These are phyloP conservation scores for Lerema accius DNA, from an alignment of 1,140 invertebrate genomes.

Conservation along the genomic window DNA sequence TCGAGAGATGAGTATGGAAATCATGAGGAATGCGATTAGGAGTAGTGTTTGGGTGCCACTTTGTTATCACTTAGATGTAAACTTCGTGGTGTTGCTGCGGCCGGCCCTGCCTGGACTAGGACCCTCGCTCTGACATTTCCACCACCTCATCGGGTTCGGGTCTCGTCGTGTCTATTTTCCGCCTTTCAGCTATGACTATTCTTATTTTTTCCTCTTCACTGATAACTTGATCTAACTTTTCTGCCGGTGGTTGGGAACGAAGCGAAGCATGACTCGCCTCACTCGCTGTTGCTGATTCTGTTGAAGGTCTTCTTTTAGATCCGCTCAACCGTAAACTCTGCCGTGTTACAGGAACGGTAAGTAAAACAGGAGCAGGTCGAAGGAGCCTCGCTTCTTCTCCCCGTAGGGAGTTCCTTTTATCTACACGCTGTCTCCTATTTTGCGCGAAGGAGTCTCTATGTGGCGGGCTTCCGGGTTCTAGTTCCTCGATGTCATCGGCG, in stretches of 20 bases:
- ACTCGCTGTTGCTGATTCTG: conserved; percentile 59
- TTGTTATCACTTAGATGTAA: conserved; percentile 65
- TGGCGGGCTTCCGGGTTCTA: conserved; percentile 69
- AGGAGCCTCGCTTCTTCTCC: conserved; percentile 71
- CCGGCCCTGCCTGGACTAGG: conserved; percentile 80
- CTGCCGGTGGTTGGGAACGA: conserved; percentile 49
- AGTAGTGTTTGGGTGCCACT: conserved; percentile 38
- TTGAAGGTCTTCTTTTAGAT: conserved; percentile 59
- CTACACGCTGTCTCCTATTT: conserved; percentile 66
- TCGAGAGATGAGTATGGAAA: conserved; percentile 43
- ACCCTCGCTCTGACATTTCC: conserved; percentile 72
- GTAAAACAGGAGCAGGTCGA: conserved; percentile 60
- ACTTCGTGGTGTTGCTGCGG: conserved; percentile 79
- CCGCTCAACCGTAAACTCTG: conserved; percentile 55
- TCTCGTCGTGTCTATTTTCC: conserved; percentile 71
- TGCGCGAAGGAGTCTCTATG: conserved; percentile 66
- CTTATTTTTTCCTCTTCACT: conserved; percentile 78
- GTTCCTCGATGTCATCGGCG: conserved; percentile 75
- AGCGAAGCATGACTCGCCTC: conserved; percentile 53
- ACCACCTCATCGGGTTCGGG: conserved; percentile 73
- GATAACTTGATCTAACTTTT: conserved; percentile 52
- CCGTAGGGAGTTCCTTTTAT: conserved; percentile 70
- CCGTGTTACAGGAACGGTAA: conserved; percentile 64
- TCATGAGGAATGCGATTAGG: conserved; percentile 28
- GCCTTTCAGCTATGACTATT: conserved; percentile 78